Percentiles rank a stretch among this genome's conserved stretches.
Conservation (phyloP, 1,140 invertebrate genomes). For the Eriocheir sinensis region DNA sequence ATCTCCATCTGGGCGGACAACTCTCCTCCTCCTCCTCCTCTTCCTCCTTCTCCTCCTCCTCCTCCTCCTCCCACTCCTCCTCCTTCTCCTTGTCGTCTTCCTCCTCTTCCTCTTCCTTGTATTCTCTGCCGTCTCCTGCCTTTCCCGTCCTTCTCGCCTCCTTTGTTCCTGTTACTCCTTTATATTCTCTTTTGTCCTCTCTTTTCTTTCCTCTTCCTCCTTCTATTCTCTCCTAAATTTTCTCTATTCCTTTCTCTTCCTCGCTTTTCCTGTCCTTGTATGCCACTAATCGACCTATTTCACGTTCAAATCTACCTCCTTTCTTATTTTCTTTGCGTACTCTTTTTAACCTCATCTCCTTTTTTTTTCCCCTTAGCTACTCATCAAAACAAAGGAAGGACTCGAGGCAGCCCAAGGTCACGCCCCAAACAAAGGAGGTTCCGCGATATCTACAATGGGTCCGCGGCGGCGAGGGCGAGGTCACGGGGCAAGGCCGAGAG, state of each 20-base stretch:
- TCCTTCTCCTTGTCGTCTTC: background rate
- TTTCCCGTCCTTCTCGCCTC: background rate
- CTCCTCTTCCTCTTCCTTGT: background rate
- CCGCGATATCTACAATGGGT: background rate
- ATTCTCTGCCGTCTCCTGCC: background rate
- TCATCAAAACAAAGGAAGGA: background rate
- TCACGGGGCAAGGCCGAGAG: background rate
- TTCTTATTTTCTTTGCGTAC: background rate
- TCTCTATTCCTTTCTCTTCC: background rate
- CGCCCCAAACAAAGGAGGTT: background rate
- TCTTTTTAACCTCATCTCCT: background rate
- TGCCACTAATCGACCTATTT: background rate
- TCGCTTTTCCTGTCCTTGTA: background rate
- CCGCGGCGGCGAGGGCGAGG: background rate
- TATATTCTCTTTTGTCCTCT: background rate
- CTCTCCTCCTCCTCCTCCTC: constrained; percentile 30
- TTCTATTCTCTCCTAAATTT: no score
- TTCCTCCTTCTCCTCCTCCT: background rate
- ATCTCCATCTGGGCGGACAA: constrained; percentile 41
- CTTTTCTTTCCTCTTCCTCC: no score
- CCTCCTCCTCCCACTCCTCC: background rate
- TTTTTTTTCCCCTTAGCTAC: background rate
- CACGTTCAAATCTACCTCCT: background rate
- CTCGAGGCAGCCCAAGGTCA: background rate
- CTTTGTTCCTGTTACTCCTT: no score